Evolutionary conservation across 2,797 vertebrate genomes (phyloP).

Genomic region (Hoplostethus mediterraneus): DNA sequence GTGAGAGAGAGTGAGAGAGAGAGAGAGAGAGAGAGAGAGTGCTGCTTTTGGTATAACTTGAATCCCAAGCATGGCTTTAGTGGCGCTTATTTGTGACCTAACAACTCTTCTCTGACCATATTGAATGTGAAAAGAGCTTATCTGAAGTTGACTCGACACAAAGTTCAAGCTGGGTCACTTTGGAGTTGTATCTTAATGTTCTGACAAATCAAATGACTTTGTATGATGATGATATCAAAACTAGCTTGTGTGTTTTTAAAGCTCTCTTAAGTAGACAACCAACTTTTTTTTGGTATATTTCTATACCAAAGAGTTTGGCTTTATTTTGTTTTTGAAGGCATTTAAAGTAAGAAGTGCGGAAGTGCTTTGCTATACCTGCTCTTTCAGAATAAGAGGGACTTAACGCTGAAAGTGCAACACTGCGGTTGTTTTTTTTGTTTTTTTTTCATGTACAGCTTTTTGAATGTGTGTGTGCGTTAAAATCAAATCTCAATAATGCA

Average conservation of each 20-base stretch:
- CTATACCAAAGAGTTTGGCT: constrained; percentile 81
- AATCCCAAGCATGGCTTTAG: constrained; percentile 77
- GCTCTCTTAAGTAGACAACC: constrained; percentile 68
- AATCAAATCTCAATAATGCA: constrained; percentile 78
- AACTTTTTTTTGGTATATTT: constrained; percentile 73
- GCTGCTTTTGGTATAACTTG: constrained; percentile 79
- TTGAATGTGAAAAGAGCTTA: constrained; percentile 95
- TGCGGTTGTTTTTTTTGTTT: constrained; percentile 38
- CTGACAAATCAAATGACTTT: constrained; percentile 95
- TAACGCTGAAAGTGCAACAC: constrained; percentile 66
- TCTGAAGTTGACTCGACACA: constrained; percentile 87
- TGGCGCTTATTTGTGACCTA: constrained; percentile 74
- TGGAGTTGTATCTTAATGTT: constrained; percentile 89
- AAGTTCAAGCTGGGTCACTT: constrained; percentile 70
- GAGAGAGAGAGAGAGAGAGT: constrained; percentile 42
- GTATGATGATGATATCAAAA: constrained; percentile 77
- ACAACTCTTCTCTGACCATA: constrained; percentile 91
- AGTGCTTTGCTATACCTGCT: constrained; percentile 58
- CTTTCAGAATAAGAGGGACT: constrained; percentile 59
- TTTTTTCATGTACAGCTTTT: constrained; percentile 70
- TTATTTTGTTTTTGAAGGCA: constrained; percentile 72
- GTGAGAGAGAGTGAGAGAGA: constrained; percentile 26
- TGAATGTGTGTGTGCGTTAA: constrained; percentile 74
- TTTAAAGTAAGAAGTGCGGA: constrained; percentile 65
- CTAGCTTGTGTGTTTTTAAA: constrained; percentile 66